Evolutionary conservation across 2,888 invertebrate species (phyloP).

Genomic region (Plutella xylostella): DNA sequence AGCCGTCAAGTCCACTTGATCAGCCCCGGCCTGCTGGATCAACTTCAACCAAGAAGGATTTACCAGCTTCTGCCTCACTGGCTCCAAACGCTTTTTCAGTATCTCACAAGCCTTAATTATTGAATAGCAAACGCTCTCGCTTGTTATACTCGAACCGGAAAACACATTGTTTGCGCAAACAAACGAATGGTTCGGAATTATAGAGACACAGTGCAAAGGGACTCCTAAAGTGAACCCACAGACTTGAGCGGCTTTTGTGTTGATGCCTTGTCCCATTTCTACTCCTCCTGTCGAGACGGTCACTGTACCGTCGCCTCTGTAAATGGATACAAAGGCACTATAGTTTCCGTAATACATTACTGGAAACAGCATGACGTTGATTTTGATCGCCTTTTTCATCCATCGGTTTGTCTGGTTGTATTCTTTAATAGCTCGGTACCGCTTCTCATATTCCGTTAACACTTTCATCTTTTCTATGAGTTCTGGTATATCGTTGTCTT

Average conservation of each 20-base stretch:
- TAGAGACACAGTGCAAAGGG: conserved; percentile 68
- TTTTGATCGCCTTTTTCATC: conserved; percentile 77
- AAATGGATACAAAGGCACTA: conserved; percentile 73
- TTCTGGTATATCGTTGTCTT: conserved; percentile 50
- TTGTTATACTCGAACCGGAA: conserved; percentile 76
- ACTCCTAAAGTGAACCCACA: conserved; percentile 79
- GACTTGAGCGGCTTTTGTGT: conserved; percentile 83
- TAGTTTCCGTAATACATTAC: conserved; percentile 67
- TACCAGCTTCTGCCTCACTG: conserved; percentile 55
- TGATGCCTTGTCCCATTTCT: conserved; percentile 84
- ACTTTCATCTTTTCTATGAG: conserved; percentile 67
- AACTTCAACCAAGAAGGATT: conserved; percentile 71
- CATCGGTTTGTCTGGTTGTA: conserved; percentile 78
- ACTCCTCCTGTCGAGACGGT: conserved; percentile 76
- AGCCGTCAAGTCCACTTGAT: conserved; percentile 69
- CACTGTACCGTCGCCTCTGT: conserved; percentile 77
- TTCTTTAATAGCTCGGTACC: conserved; percentile 56
- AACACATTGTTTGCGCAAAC: conserved; percentile 71
- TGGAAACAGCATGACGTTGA: conserved; percentile 76
- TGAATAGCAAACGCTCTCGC: conserved; percentile 70
- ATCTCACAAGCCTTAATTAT: conserved; percentile 72
- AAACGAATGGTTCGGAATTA: conserved; percentile 71
- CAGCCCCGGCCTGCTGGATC: conserved; percentile 62
- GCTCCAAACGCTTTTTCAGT: conserved; percentile 67
- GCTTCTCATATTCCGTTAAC: conserved; percentile 64